A percentile compares a stretch with the other conserved stretches of the same genome.
Conservation (phyloP, 2,888 invertebrate genomes). For the Craniophora ligustri region DNA sequence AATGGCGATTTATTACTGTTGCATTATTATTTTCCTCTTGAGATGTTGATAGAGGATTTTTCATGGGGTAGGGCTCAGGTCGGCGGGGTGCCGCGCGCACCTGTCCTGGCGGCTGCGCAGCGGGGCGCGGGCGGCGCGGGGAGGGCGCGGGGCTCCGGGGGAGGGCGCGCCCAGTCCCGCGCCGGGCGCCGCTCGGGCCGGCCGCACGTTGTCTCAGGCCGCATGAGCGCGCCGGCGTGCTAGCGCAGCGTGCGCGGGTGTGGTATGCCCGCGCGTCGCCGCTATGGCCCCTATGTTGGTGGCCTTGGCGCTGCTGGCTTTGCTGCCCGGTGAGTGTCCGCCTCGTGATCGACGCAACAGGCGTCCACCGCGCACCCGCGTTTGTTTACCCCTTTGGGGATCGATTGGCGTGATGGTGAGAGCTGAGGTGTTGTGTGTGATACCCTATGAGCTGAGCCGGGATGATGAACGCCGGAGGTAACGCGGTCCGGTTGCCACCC, state of each 20-base stretch:
- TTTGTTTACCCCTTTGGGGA: conserved; percentile 74
- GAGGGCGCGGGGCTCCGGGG: conserved; percentile 59
- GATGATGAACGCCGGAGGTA: conserved; percentile 44
- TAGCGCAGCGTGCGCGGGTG: conserved; percentile 87
- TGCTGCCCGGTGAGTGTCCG: conserved; percentile 84
- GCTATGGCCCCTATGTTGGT: conserved; percentile 83
- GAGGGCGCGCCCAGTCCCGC: conserved; percentile 80
- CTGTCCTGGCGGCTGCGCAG: conserved; percentile 70
- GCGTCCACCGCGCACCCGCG: conserved; percentile 77
- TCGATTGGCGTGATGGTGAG: conserved; percentile 70
- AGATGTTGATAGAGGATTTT: conserved; percentile 59
- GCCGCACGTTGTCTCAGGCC: conserved; percentile 74
- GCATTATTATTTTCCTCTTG: conserved; percentile 55
- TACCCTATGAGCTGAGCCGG: conserved; percentile 50
- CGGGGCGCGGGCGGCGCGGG: conserved; percentile 61
- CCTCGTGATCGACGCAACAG: conserved; percentile 75
- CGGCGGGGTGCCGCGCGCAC: conserved; percentile 68
- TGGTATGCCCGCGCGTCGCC: conserved; percentile 87
- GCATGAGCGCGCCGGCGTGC: conserved; percentile 86
- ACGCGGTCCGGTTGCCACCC: conserved; percentile 35
- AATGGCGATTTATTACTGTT: conserved; percentile 35
- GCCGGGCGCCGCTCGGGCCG: conserved; percentile 84
- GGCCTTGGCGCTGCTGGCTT: conserved; percentile 84
- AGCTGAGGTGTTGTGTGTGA: conserved; percentile 83
- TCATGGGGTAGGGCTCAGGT: conserved; percentile 64